Base-by-base conservation (phyloP, 2,797 vertebrate genomes). In the Lepidocolaptes lacrymiger region DNA sequence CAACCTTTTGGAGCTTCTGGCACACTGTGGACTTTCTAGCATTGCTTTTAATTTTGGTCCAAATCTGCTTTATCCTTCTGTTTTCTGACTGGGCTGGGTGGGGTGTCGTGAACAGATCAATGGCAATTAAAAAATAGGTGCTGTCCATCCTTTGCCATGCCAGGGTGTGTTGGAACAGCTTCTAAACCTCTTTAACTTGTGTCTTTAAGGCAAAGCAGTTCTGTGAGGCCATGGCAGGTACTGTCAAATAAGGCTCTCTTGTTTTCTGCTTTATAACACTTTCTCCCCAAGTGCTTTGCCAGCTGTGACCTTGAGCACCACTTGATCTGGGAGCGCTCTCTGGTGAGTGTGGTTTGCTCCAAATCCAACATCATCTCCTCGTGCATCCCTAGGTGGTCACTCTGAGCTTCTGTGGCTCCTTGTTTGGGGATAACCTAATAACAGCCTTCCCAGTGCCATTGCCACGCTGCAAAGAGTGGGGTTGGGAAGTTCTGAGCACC, bases 401-500 rank as follows among this genome's bases (percentile, higher is more conserved):
- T 48, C 78, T 91, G 62, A 56, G 96, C 96, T 95, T 94, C 49
- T 72, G 55, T n/a, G 82, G 91, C n/a, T 72, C 34, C 43, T 43
- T 92, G 34, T 96, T 54, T 21, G 98, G 98, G 98, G 98, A 98
- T 98, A 98, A 98, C 93, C 97, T 98, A 98, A 98, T 98, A 98
- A 97, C 97, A 30, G 66, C 0, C 2, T 24, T 14, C 18, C 2
- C 2, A 8, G 2, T 62, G n/a, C 41, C 66, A n/a, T 3, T 17
- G 51, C 46, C 37, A 0, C 8, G 7, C 34, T 22, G 61, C 28
- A 10, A 4, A n/a, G n/a, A 49, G 6, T 14, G 43, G n/a, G 27
- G 12, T 56, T 56, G 83, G 63, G 55, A 34, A 13, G 24, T 8
- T 0, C 12, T 14, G 27, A 41, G 16, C 22, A 37, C 9, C 71